Percentiles rank a stretch among this genome's conserved stretches.
Evolutionary conservation across 2,797 vertebrate genomes (phyloP).

Genomic region (Lithobates sylvaticus): DNA sequence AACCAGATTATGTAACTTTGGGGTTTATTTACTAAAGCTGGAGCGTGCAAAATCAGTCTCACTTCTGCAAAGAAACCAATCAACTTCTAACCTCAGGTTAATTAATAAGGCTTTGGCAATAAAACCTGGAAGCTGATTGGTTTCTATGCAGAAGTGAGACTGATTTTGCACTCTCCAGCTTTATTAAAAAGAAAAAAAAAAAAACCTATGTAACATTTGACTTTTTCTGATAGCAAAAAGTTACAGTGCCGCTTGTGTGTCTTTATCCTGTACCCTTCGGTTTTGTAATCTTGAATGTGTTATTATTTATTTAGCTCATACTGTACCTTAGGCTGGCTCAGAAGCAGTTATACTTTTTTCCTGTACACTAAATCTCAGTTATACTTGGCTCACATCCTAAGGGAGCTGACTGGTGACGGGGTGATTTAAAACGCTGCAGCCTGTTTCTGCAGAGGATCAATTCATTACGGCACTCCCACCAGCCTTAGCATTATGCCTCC

Average conservation of each 20-base stretch:
- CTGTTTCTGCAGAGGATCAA: conserved; percentile 63
- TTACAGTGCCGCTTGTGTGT: background rate
- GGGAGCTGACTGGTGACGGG: conserved; percentile 62
- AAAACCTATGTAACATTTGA: too few relatives aligned
- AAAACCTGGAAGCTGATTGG: too few relatives aligned
- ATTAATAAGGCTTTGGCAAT: too few relatives aligned
- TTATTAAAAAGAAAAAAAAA: too few relatives aligned
- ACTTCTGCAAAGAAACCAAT: too few relatives aligned
- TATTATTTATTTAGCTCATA: conserved; percentile 20
- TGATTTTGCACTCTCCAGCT: too few relatives aligned
- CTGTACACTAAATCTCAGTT: conserved; percentile 59
- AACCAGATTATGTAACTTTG: too few relatives aligned
- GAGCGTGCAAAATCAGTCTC: too few relatives aligned
- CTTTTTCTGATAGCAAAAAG: background rate
- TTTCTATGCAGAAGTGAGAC: too few relatives aligned
- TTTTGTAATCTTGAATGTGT: background rate
- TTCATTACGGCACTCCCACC: conserved; percentile 62
- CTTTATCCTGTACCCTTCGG: background rate
- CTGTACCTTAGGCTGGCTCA: conserved; percentile 20
- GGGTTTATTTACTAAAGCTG: too few relatives aligned
- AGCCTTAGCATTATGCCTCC: conserved; percentile 61
- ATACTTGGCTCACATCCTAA: conserved; percentile 60
- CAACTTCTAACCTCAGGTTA: too few relatives aligned
- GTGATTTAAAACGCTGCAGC: conserved; percentile 63
- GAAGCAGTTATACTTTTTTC: conserved; percentile 51